Evolutionary conservation across 2,113 vertebrate genomes (phyloP).

Genomic region (Geothlypis trichas): DNA sequence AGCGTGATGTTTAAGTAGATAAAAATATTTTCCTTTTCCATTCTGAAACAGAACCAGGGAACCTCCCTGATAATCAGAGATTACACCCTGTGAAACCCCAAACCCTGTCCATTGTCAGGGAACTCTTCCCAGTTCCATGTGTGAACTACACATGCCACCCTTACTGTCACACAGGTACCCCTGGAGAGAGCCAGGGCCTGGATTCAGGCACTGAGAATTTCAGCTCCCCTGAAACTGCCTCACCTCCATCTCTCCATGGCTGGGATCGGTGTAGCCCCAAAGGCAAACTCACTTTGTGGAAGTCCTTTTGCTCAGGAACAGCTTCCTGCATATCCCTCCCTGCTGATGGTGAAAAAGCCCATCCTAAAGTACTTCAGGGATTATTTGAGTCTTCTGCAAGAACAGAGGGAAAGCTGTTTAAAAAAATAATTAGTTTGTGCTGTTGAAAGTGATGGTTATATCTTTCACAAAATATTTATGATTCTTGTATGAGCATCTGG

Average conservation of each 20-base stretch:
- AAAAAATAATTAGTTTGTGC: not conserved
- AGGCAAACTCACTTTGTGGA: not conserved
- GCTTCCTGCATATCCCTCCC: not conserved
- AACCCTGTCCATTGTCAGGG: not conserved
- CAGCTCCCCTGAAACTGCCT: not conserved
- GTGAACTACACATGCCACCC: not conserved
- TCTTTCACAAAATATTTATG: not conserved
- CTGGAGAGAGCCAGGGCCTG: not conserved
- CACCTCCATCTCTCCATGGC: not conserved
- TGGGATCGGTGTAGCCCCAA: not conserved
- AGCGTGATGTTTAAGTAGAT: constrained; percentile 13
- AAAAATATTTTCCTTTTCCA: constrained; percentile 36
- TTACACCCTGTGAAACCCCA: not conserved
- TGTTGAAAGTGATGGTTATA: not conserved
- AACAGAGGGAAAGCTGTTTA: not conserved
- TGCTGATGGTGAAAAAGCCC: not conserved
- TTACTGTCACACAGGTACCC: not conserved
- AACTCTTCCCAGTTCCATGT: not conserved
- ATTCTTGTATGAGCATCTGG: not conserved
- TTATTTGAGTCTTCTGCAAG: not conserved
- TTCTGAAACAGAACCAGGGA: not conserved
- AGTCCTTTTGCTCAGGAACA: not conserved
- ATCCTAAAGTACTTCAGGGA: not conserved
- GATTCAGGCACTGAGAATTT: not conserved
- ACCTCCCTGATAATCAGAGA: not conserved